Conservation (phyloP, 35 echinoderm and acorn worm species). For the Apostichopus parvimensis region DNA sequence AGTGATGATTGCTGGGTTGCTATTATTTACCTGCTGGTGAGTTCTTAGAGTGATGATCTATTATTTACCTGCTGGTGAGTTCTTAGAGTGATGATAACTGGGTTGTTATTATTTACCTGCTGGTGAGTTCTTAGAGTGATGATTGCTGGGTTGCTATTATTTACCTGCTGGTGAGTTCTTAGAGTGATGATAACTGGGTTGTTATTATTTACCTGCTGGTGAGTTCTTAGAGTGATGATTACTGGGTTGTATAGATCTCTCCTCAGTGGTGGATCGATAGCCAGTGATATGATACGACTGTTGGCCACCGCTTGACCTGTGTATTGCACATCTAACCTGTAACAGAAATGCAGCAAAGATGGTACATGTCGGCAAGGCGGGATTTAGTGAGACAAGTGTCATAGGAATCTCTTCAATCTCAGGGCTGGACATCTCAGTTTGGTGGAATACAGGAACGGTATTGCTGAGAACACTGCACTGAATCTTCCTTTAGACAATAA, state of each 20-base stretch:
- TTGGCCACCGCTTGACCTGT: background rate
- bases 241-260: constrained; percentile 37
- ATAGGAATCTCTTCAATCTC: no score
- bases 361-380: background rate
- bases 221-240: background rate
- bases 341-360: background rate
- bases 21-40: no score
- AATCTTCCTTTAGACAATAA: no score
- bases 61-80: constrained; percentile 16
- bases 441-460: no score
- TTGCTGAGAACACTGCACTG: no score
- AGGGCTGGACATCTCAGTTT: no score
- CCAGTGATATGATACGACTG: constrained; percentile 31
- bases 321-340: constrained; percentile 12
- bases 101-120: background rate
- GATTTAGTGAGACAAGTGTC: no score
- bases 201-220: constrained; percentile 24
- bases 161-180: constrained; percentile 21
- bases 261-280: constrained; percentile 15
- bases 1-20: no score
- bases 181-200: constrained; percentile 12
- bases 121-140: background rate
- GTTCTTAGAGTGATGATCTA: no score
- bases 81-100: background rate
- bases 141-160: background rate